phyloP scores from a whole-genome alignment of 2,113 vertebrate species.

The Percina caprodes region DNA sequence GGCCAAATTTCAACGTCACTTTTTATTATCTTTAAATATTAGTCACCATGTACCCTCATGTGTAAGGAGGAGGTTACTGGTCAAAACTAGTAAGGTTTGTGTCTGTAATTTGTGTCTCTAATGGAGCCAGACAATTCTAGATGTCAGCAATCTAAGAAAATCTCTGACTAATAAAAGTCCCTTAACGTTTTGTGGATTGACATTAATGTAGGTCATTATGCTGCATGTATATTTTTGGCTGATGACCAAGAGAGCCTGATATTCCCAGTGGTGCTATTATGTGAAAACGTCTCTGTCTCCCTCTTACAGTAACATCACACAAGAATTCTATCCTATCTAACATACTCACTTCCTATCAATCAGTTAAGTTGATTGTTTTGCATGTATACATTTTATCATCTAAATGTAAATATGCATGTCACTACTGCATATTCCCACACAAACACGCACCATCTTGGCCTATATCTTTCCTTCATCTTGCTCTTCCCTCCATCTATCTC shows the following conservation, averaged over 20 bases:
- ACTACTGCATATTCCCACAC: not conserved
- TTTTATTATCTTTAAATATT: not conserved
- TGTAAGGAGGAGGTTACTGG: constrained; percentile 2
- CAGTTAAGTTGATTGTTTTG: not conserved
- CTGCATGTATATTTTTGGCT: constrained; percentile 38
- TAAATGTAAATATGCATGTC: constrained; percentile 1
- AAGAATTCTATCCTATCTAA: not conserved
- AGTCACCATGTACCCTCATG: constrained; percentile 37
- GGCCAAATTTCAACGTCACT: constrained; percentile 26
- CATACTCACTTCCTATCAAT: not conserved
- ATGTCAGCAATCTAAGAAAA: not conserved
- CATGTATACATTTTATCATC: not conserved
- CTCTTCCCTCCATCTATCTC: constrained; percentile 40
- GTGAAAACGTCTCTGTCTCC: constrained; percentile 10
- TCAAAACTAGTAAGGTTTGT: not conserved
- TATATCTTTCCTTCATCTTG: constrained; percentile 48
- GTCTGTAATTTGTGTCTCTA: not conserved
- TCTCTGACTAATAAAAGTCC: constrained; percentile 3
- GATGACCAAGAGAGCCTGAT: constrained; percentile 32
- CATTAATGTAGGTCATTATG: constrained; percentile 6
- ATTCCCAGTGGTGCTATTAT: constrained; percentile 22
- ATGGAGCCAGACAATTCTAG: not conserved
- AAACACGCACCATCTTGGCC: constrained; percentile 36
- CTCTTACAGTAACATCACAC: not conserved
- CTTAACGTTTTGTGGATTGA: constrained; percentile 3